Evolutionary conservation across 2,797 vertebrate genomes (phyloP).

Genomic region (Psittacula echo): DNA sequence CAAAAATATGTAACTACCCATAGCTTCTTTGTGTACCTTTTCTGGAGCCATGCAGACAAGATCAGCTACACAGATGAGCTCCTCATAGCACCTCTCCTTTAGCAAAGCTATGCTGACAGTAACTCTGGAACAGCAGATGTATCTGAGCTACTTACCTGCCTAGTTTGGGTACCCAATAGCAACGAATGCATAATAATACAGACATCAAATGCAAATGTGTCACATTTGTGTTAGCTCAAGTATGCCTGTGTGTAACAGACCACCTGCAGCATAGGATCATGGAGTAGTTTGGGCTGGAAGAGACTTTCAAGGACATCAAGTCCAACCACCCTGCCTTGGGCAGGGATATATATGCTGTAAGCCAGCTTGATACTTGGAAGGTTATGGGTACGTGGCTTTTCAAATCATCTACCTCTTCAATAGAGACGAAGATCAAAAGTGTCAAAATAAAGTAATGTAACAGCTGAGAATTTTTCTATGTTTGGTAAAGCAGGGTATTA

Average conservation of each 20-base stretch:
- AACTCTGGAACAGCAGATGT: background rate
- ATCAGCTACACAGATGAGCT: fast-evolving
- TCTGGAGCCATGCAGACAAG: fast-evolving
- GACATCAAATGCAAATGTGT: background rate
- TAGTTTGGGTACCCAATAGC: background rate
- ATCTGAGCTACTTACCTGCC: background rate
- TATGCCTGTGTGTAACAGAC: background rate
- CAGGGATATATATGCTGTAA: background rate
- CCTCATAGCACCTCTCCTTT: background rate
- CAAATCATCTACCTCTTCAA: background rate
- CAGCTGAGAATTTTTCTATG: background rate
- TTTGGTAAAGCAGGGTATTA: background rate
- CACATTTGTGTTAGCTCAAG: fast-evolving
- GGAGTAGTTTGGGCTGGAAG: background rate
- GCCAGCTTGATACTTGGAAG: background rate
- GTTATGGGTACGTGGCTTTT: background rate
- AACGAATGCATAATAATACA: background rate
- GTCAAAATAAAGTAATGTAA: background rate
- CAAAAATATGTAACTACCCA: background rate
- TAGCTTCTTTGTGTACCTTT: background rate
- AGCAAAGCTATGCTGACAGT: fast-evolving
- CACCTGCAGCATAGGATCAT: background rate
- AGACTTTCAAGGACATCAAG: background rate
- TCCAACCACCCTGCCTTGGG: background rate
- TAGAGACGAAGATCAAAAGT: background rate